Percentiles rank a stretch among this genome's conserved stretches.
phyloP scores from a whole-genome alignment of 2,888 invertebrate genomes.

The Ectemnius cavifrons region DNA sequence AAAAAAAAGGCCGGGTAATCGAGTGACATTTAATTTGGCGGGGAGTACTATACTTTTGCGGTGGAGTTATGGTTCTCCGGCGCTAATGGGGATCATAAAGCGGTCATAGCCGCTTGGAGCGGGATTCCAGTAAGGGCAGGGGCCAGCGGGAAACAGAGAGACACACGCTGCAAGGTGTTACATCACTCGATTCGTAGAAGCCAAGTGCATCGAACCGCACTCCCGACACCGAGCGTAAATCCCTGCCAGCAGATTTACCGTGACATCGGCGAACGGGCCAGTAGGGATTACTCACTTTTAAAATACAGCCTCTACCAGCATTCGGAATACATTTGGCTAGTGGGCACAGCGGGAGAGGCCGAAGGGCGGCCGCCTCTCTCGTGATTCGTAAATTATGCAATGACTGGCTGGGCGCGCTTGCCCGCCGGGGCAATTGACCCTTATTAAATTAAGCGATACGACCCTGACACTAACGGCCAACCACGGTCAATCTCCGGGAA shows the following conservation, averaged over 20 bases:
- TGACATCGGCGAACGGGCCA: conserved; percentile 29
- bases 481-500: conserved; percentile 44
- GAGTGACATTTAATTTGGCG: too few species aligned
- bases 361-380: conserved; percentile 22
- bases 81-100: too few species aligned
- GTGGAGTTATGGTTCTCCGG: too few species aligned
- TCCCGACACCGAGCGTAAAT: conserved; percentile 28
- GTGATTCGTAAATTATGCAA: conserved; percentile 65
- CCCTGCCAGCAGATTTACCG: conserved; percentile 39
- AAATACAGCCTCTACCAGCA: conserved; percentile 21
- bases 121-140: too few species aligned
- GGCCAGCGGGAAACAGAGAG: background rate
- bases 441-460: conserved; percentile 65
- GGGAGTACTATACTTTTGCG: too few species aligned
- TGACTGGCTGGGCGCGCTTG: conserved; percentile 41
- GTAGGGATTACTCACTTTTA: conserved; percentile 42
- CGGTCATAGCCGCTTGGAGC: too few species aligned
- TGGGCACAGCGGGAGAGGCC: background rate
- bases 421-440: conserved; percentile 61
- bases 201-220: conserved; percentile 7
- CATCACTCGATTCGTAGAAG: background rate
- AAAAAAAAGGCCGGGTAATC: too few species aligned
- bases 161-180: background rate
- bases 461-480: conserved; percentile 57
- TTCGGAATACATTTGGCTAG: conserved; percentile 30